These are phyloP conservation scores for Elephas maximus DNA, from an alignment of 2,113 vertebrate species.

Conservation along the genomic window DNA sequence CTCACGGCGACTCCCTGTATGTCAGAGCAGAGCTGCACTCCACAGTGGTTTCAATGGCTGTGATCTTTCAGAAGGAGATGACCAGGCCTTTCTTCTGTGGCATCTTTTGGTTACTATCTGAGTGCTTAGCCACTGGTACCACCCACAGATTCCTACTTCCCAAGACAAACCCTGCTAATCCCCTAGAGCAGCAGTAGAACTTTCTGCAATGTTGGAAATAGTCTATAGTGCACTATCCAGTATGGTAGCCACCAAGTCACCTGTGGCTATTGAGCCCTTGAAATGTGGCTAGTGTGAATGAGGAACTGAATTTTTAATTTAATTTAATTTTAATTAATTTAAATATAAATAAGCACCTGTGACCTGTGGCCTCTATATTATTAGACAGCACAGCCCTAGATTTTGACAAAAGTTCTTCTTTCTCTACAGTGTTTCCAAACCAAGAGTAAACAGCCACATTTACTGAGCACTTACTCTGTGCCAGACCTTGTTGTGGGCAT, in stretches of 20 bases:
- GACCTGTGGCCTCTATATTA: accelerated
- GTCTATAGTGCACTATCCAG: accelerated
- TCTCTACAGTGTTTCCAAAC: neutral
- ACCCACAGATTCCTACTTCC: neutral
- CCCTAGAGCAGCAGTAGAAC: neutral
- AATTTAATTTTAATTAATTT: neutral
- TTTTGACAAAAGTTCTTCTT: neutral
- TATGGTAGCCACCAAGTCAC: neutral
- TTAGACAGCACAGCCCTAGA: neutral
- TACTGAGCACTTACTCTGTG: neutral
- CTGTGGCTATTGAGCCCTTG: neutral
- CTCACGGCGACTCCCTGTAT: no score
- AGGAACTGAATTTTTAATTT: neutral
- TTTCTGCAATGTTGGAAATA: neutral
- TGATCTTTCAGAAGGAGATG: no score
- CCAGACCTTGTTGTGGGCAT: neutral
- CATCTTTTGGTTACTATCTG: neutral
- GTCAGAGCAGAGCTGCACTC: no score
- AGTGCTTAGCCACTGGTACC: neutral
- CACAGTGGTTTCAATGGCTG: no score
- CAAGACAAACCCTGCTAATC: neutral
- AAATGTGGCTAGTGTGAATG: neutral
- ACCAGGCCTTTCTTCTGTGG: no score
- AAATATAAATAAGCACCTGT: neutral
- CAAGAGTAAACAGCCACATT: accelerated